Conservation (phyloP, 2,888 invertebrate species). For the Hypselothyrea guttata region DNA sequence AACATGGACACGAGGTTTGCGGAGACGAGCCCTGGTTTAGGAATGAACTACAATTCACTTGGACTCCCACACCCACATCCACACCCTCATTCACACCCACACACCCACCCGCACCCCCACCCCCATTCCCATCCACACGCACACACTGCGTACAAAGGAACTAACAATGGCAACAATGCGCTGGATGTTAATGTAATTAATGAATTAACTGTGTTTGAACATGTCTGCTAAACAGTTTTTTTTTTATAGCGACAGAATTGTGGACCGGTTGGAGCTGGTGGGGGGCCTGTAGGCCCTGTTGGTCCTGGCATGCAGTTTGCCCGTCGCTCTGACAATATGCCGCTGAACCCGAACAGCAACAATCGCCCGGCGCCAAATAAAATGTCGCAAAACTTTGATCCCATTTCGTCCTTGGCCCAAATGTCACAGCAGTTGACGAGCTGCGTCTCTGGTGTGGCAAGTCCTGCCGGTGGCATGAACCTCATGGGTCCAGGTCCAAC, state of each 20-base stretch:
- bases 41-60: slow-evolving; percentile 73
- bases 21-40: slow-evolving; percentile 79
- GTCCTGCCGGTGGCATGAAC: slow-evolving; percentile 64
- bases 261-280: slow-evolving; percentile 33
- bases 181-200: slow-evolving; percentile 47
- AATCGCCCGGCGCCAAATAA: slow-evolving; percentile 84
- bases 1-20: slow-evolving; percentile 76
- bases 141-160: slow-evolving; percentile 61
- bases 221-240: too few species aligned
- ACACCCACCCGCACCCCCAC: slow-evolving; percentile 58
- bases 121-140: slow-evolving; percentile 56
- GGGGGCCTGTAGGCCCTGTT: slow-evolving; percentile 27
- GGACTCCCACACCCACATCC: too few species aligned
- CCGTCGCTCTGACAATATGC: slow-evolving; percentile 85
- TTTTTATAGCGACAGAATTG: slow-evolving; percentile 64
- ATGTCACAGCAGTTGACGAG: slow-evolving; percentile 96
- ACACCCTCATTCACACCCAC: slow-evolving; percentile 57
- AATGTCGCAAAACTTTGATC: slow-evolving; percentile 90
- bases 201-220: too few species aligned
- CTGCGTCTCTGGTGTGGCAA: slow-evolving; percentile 83
- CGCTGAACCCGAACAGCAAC: slow-evolving; percentile 86
- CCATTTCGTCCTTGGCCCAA: slow-evolving; percentile 95
- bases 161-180: slow-evolving; percentile 45
- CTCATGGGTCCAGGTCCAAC: slow-evolving; percentile 54
- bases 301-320: slow-evolving; percentile 68